Evolutionary conservation across 1,140 invertebrate genomes (phyloP).

Genomic region (Argopecten irradians): DNA sequence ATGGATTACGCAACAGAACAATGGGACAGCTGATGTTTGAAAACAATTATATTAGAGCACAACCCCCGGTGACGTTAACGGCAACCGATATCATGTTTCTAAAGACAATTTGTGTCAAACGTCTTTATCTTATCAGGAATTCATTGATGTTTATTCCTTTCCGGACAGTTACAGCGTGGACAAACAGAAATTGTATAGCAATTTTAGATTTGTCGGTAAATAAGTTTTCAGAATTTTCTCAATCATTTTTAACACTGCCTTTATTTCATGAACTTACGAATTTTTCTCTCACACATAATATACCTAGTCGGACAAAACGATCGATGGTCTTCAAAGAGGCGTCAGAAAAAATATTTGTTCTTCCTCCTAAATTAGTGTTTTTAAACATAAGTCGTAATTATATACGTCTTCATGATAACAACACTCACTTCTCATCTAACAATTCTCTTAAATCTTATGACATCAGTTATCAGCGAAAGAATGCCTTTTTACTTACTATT

Average conservation of each 20-base stretch:
- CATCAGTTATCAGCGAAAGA: background rate
- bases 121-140: background rate
- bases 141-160: background rate
- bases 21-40: background rate
- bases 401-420: background rate
- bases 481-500: background rate
- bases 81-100: background rate
- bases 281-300: background rate
- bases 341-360: background rate
- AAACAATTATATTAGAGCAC: background rate
- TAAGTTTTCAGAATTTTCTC: background rate
- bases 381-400: background rate
- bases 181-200: background rate
- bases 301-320: background rate
- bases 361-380: background rate
- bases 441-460: background rate
- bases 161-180: background rate
- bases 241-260: background rate
- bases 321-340: background rate
- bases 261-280: background rate
- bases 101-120: background rate
- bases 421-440: background rate
- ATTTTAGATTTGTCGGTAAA: background rate
- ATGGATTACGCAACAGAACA: background rate
- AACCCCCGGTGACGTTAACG: background rate